Conservation (phyloP, 2,113 vertebrate genomes). For the Ictalurus punctatus region DNA sequence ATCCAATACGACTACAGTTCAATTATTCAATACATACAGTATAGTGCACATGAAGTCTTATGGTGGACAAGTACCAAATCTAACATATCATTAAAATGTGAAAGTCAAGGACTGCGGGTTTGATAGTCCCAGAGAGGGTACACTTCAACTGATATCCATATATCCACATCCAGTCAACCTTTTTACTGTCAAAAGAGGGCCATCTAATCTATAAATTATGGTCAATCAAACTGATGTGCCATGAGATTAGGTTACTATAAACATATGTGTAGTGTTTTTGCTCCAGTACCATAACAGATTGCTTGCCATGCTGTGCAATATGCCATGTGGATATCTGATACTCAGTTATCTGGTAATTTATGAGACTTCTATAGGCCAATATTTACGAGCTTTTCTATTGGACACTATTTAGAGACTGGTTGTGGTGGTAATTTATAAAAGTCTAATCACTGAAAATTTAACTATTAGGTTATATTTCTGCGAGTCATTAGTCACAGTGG, state of each 20-base stretch:
- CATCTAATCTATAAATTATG: slow-evolving; percentile 47
- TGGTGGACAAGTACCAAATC: slow-evolving; percentile 10
- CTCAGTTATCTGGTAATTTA: slow-evolving; percentile 45
- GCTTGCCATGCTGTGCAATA: slow-evolving; percentile 37
- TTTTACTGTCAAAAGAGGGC: slow-evolving; percentile 41
- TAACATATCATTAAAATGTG: slow-evolving; percentile 32
- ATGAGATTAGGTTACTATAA: slow-evolving; percentile 44
- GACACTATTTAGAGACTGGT: slow-evolving; percentile 31
- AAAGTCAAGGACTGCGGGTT: slow-evolving; percentile 22
- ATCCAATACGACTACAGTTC: background rate
- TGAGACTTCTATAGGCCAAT: slow-evolving; percentile 28
- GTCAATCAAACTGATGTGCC: slow-evolving; percentile 39
- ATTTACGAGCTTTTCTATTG: slow-evolving; percentile 12
- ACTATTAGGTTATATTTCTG: slow-evolving; percentile 46
- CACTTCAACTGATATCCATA: slow-evolving; percentile 32
- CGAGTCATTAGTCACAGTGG: slow-evolving; percentile 39
- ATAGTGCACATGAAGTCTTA: slow-evolving; percentile 8
- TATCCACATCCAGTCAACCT: slow-evolving; percentile 34
- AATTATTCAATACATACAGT: slow-evolving; percentile 10
- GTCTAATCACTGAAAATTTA: slow-evolving; percentile 50
- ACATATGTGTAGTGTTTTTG: slow-evolving; percentile 36
- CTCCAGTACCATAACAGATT: slow-evolving; percentile 42
- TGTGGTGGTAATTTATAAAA: slow-evolving; percentile 42
- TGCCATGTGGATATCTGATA: slow-evolving; percentile 30
- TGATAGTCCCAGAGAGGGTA: slow-evolving; percentile 33